phyloP scores from a whole-genome alignment of 1,140 invertebrate genomes.

The Macrocentrus cingulum region DNA sequence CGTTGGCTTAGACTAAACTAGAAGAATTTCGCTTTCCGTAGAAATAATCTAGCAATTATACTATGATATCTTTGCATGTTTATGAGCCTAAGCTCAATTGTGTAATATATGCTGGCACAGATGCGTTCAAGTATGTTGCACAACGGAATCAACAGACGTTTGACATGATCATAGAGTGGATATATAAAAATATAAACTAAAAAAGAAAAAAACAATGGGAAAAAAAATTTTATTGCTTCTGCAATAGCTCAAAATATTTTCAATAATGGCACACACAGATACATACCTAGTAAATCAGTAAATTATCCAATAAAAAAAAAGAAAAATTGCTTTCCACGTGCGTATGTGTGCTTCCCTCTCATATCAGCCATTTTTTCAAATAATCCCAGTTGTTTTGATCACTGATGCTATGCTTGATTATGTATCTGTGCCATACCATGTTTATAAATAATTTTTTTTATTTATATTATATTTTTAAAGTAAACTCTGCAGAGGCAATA shows the following conservation, averaged over 20 bases:
- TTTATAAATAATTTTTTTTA: slow-evolving; percentile 32
- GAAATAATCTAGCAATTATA: no score
- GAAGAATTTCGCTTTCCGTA: no score
- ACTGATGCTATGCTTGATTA: slow-evolving; percentile 43
- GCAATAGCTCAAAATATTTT: slow-evolving; percentile 31
- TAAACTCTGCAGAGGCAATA: not conserved
- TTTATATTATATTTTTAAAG: slow-evolving; percentile 7
- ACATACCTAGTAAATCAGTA: slow-evolving; percentile 45
- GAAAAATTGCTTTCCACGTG: slow-evolving; percentile 30
- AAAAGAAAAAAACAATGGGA: slow-evolving; percentile 24
- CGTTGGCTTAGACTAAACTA: no score
- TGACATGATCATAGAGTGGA: slow-evolving; percentile 52
- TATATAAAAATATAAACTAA: slow-evolving; percentile 35
- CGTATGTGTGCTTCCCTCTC: slow-evolving; percentile 44
- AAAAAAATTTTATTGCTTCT: slow-evolving; percentile 4
- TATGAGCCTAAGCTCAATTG: slow-evolving; percentile 31
- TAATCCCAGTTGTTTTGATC: not conserved
- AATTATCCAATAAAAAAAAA: not conserved
- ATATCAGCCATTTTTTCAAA: not conserved
- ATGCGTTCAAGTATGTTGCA: slow-evolving; percentile 53
- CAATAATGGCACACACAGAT: slow-evolving; percentile 54
- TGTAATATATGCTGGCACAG: slow-evolving; percentile 46
- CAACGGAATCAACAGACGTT: slow-evolving; percentile 49
- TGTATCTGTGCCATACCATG: slow-evolving; percentile 53
- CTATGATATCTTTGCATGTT: slow-evolving; percentile 23